Base-by-base conservation (phyloP, 2,113 vertebrate species). In the Alethe castanea region DNA sequence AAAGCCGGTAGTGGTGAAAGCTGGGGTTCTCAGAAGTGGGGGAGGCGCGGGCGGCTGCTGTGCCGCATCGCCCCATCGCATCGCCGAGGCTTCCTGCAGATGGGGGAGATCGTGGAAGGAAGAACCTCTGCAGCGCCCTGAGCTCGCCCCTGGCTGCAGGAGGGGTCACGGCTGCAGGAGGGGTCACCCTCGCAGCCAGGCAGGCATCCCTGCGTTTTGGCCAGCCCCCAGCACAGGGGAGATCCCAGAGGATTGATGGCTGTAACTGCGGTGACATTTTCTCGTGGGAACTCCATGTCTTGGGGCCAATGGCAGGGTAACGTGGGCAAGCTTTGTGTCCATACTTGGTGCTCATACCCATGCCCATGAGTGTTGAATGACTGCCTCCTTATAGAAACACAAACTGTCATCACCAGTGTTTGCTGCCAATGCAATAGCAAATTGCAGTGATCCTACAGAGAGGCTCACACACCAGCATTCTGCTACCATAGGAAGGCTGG, bases 1-100 rank as follows among this genome's bases (percentile, higher is more conserved):
- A 98, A 98, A 91, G 98, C 98, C 98, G 98, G 98, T 98, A 98
- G 98, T 98, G 98, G 98, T 98, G 90, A 97, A 89, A 96, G 81
- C 95, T 22, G 94, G 94, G 96, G 83, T 98, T 98, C 98, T 98
- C 97, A 97, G 98, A 98, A 98, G 96, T 95, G 69, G 97, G 81
- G 97, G 97, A 97, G 97, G 97, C 40, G 77, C 11, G 92, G 95
- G 97, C 96, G 97, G 97, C 93, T 60, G 45, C 42, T 0, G 35
- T 3, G 3, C 81, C 6, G 80, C 97, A 97, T 98, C 95, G 26
- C 96, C 72, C 76, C 35, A 11, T 87, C 95, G 5, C 96, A 97
- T 97, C 96, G 56, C 40, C 81, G 95, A 97, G 93, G 96, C 97
- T 98, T 98, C 98, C 97, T 98, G 98, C 88, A 74, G 89, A n/a